Evolutionary conservation across 2,888 invertebrate genomes (phyloP).

Genomic region (Stratiomys singularior): DNA sequence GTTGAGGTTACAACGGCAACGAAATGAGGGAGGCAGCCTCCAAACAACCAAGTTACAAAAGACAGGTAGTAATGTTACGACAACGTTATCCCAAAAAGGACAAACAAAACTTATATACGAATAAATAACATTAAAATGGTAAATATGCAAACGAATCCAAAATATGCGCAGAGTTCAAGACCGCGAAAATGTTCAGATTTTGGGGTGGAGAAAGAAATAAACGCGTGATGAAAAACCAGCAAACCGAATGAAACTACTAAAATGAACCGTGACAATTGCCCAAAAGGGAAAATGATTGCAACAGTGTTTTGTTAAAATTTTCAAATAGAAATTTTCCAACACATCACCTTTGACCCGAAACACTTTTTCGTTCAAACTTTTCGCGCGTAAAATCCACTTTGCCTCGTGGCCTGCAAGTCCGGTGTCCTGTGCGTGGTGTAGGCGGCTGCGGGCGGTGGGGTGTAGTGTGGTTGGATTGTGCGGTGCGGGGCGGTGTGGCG

Average conservation of each 20-base stretch:
- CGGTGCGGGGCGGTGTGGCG: background rate
- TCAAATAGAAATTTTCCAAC: constrained; percentile 30
- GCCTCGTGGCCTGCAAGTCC: background rate
- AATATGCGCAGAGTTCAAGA: constrained; percentile 42
- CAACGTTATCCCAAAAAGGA: constrained; percentile 38
- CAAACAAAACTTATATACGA: constrained; percentile 36
- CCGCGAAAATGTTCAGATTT: constrained; percentile 43
- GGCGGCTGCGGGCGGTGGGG: background rate
- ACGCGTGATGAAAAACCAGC: constrained; percentile 43
- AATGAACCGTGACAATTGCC: constrained; percentile 35
- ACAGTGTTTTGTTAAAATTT: constrained; percentile 41
- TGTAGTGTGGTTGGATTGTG: background rate
- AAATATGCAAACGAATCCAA: constrained; percentile 41
- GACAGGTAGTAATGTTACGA: constrained; percentile 37
- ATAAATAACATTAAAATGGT: constrained; percentile 37
- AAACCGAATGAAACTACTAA: constrained; percentile 38
- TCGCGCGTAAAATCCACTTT: constrained; percentile 42
- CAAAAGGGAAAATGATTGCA: constrained; percentile 26
- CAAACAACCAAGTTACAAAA: constrained; percentile 18
- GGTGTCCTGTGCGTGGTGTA: too few species aligned
- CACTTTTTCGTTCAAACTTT: constrained; percentile 9
- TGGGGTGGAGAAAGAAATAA: constrained; percentile 37
- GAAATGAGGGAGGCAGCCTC: constrained; percentile 21
- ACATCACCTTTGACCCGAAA: constrained; percentile 44
- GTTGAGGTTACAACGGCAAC: constrained; percentile 16